Conservation (phyloP, 1,140 invertebrate genomes). For the Camponotus pennsylvanicus region DNA sequence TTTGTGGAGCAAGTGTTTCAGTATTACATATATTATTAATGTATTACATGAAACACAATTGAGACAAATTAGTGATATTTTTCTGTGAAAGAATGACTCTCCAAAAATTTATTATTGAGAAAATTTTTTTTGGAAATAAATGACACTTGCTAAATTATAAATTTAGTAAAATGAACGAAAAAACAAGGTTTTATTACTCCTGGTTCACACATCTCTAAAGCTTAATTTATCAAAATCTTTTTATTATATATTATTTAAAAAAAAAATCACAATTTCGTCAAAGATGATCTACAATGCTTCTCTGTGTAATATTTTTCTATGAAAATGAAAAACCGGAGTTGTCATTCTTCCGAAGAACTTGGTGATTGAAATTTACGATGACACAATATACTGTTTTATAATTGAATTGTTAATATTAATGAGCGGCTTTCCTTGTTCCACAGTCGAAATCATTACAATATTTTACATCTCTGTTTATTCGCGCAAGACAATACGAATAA, state of each 20-base stretch:
- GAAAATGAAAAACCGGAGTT: background rate
- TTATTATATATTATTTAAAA: background rate
- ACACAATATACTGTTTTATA: background rate
- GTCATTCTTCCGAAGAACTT: background rate
- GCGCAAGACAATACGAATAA: background rate
- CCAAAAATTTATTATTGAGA: background rate
- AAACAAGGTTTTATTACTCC: background rate
- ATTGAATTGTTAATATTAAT: constrained; percentile 23
- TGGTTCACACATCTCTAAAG: background rate
- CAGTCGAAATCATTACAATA: background rate
- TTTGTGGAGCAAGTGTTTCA: background rate
- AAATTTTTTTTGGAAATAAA: background rate
- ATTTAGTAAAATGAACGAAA: background rate
- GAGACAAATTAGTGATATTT: background rate
- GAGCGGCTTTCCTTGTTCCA: background rate
- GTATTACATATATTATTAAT: background rate
- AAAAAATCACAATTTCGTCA: background rate
- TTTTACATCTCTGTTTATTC: constrained; percentile 14
- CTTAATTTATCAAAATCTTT: background rate
- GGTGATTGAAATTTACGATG: background rate
- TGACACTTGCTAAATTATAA: background rate
- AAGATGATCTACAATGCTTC: background rate
- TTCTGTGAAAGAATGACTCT: background rate
- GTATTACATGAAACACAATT: background rate
- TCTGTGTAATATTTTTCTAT: background rate